Conservation (phyloP, 2,888 invertebrate species). For the Brenthis hecate region DNA sequence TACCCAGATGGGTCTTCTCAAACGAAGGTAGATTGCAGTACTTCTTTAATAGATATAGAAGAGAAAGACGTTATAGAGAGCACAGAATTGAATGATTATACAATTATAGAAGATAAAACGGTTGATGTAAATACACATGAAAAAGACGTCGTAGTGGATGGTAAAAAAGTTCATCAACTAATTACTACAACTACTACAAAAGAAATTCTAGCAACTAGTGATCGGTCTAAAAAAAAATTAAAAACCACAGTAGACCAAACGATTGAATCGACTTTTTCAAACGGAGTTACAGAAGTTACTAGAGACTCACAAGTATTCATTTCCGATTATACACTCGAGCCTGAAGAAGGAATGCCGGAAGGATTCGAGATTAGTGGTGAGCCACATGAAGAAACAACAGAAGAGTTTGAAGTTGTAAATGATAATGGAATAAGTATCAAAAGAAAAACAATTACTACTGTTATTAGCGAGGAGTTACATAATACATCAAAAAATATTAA, state of each 20-base stretch:
- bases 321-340: conserved; percentile 55
- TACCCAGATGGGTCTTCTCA: conserved; percentile 75
- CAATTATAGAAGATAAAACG: conserved; percentile 58
- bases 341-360: conserved; percentile 47
- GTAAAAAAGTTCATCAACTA: conserved; percentile 62
- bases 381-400: conserved; percentile 54
- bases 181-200: conserved; percentile 67
- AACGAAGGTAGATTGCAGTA: conserved; percentile 68
- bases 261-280: conserved; percentile 64
- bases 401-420: conserved; percentile 51
- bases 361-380: conserved; percentile 54
- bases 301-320: conserved; percentile 71
- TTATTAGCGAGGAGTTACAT: conserved; percentile 55
- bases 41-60: conserved; percentile 64
- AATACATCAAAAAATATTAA: conserved; percentile 50
- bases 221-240: conserved; percentile 63
- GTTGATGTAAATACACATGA: conserved; percentile 61
- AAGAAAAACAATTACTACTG: conserved; percentile 62
- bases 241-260: conserved; percentile 69
- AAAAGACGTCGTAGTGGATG: conserved; percentile 58
- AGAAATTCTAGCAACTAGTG: conserved; percentile 60
- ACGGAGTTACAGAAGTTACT: conserved; percentile 68
- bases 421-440: conserved; percentile 59
- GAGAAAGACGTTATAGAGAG: conserved; percentile 49
- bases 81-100: conserved; percentile 60